Conservation (phyloP, 2,888 invertebrate species). For the Myathropa florea region DNA sequence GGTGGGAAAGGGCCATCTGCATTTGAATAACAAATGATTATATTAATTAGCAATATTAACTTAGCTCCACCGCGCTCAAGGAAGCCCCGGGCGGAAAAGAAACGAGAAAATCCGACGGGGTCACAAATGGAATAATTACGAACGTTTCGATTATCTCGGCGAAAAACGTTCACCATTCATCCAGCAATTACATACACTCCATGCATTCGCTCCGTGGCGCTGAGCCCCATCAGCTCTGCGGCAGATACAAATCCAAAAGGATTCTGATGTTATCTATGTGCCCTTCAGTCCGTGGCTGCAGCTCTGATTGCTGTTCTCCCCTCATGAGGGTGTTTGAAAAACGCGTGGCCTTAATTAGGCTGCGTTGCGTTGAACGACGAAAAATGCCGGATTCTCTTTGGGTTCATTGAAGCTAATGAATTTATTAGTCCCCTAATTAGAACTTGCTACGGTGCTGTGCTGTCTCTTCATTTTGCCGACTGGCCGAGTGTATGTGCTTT, state of each 20-base stretch:
- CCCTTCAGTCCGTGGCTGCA: background rate
- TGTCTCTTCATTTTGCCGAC: background rate
- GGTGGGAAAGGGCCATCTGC: background rate
- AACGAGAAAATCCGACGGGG: background rate
- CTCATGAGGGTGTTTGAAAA: background rate
- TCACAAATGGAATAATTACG: background rate
- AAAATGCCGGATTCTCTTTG: background rate
- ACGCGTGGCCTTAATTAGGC: background rate
- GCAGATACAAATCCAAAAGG: no score
- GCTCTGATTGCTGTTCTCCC: background rate
- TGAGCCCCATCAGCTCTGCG: background rate
- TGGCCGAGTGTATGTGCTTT: background rate
- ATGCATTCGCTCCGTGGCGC: background rate
- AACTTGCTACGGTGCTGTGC: background rate
- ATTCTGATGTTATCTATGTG: background rate
- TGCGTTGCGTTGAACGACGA: background rate
- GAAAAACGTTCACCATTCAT: conserved; percentile 9
- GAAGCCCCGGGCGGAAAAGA: background rate
- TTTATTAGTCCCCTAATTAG: background rate
- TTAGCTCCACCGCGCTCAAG: background rate
- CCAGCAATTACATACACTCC: background rate
- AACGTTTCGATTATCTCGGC: conserved; percentile 3
- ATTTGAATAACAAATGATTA: conserved; percentile 11
- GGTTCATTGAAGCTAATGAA: background rate
- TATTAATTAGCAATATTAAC: conserved; percentile 6